Evolutionary conservation across 2,113 vertebrate species (phyloP).

Genomic region (Chinchilla lanigera): DNA sequence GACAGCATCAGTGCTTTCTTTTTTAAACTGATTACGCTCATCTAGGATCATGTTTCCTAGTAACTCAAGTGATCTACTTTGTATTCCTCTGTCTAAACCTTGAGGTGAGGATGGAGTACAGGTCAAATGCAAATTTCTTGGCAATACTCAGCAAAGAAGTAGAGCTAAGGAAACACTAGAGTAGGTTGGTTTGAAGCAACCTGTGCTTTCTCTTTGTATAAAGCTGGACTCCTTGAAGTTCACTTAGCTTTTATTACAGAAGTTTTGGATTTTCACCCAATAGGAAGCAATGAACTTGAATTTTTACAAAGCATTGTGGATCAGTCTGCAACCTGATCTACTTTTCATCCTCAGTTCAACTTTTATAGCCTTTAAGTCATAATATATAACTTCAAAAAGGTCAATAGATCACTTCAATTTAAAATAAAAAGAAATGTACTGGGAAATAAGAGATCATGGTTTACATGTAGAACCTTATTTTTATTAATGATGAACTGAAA

Average conservation of each 20-base stretch:
- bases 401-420: background rate
- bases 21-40: too few species aligned
- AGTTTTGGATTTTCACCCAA: background rate
- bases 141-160: too few species aligned
- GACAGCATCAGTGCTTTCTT: too few species aligned
- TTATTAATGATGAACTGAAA: conserved; percentile 1
- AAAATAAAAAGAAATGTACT: background rate
- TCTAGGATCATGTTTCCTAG: too few species aligned
- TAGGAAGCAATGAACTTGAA: background rate
- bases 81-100: too few species aligned
- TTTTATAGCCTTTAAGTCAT: conserved; percentile 3
- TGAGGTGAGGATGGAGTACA: too few species aligned
- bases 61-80: too few species aligned
- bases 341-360: background rate
- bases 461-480: background rate
- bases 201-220: too few species aligned
- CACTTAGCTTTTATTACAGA: background rate
- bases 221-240: background rate
- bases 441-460: background rate
- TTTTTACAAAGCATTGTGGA: background rate
- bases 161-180: too few species aligned
- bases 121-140: too few species aligned
- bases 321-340: too few species aligned
- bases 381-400: background rate
- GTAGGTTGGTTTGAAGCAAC: too few species aligned